phyloP scores from a whole-genome alignment of 2,888 invertebrate species.

The Yponomeuta malinellus region DNA sequence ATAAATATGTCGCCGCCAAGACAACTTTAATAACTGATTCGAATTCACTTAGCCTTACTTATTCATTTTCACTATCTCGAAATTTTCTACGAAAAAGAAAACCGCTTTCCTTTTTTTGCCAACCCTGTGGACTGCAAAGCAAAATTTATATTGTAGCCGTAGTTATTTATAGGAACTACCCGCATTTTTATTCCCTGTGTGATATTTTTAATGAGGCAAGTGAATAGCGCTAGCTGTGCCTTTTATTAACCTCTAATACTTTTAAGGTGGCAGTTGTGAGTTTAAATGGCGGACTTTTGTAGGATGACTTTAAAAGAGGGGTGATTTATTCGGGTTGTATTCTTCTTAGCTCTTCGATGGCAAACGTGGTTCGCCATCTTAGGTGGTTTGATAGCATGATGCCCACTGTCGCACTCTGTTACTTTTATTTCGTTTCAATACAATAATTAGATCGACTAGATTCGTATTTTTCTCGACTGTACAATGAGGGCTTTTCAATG shows the following conservation, averaged over 20 bases:
- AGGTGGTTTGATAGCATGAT: too few relatives aligned
- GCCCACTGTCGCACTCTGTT: too few relatives aligned
- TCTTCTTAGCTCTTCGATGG: too few relatives aligned
- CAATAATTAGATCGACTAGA: too few relatives aligned
- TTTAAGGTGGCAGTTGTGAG: not conserved
- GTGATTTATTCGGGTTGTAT: not conserved
- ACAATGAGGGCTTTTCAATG: too few relatives aligned
- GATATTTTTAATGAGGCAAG: constrained; percentile 8
- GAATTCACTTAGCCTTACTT: not conserved
- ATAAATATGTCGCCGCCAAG: too few relatives aligned
- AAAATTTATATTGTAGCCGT: constrained; percentile 65
- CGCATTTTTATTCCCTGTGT: constrained; percentile 63
- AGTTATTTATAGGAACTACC: constrained; percentile 64
- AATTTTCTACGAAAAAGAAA: not conserved
- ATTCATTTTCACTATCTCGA: not conserved
- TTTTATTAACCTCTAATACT: constrained; percentile 62
- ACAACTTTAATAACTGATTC: not conserved
- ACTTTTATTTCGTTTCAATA: too few relatives aligned
- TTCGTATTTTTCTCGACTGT: too few relatives aligned
- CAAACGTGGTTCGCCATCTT: too few relatives aligned
- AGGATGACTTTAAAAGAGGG: not conserved
- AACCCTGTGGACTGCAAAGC: constrained; percentile 60
- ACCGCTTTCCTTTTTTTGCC: constrained; percentile 28
- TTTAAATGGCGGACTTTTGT: not conserved
- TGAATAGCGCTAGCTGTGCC: constrained; percentile 45